Evolutionary conservation across 2,797 vertebrate species (phyloP).

Genomic region (Gila robusta): DNA sequence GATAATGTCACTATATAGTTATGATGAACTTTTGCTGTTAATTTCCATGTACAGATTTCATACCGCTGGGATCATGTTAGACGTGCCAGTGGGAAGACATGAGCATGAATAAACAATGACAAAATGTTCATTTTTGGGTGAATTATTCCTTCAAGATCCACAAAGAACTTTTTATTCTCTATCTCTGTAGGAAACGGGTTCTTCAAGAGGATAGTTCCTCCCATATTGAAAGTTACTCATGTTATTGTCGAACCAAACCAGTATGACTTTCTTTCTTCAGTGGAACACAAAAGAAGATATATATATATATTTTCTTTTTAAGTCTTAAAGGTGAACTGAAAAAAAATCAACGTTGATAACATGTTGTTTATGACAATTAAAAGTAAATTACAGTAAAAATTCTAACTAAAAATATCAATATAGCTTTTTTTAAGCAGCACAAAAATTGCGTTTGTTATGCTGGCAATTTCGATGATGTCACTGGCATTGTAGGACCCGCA

Average conservation of each 20-base stretch:
- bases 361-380: no score
- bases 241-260: not conserved
- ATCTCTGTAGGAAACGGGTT: not conserved
- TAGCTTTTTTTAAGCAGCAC: no score
- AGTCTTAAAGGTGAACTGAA: no score
- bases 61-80: not conserved
- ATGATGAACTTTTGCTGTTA: not conserved
- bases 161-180: not conserved
- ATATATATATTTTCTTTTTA: no score
- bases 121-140: not conserved
- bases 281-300: not conserved
- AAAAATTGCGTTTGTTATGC: no score
- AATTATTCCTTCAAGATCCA: not conserved
- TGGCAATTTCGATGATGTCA: no score
- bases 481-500: no score
- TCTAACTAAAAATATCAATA: no score
- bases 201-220: not conserved
- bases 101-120: constrained; percentile 8
- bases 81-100: constrained; percentile 1
- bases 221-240: not conserved
- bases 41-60: constrained; percentile 16
- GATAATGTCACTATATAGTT: constrained; percentile 20
- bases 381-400: no score
- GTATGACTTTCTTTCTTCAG: not conserved
- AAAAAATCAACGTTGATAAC: no score